phyloP scores from a whole-genome alignment of 2,113 vertebrate species.

The Tupaia tana region DNA sequence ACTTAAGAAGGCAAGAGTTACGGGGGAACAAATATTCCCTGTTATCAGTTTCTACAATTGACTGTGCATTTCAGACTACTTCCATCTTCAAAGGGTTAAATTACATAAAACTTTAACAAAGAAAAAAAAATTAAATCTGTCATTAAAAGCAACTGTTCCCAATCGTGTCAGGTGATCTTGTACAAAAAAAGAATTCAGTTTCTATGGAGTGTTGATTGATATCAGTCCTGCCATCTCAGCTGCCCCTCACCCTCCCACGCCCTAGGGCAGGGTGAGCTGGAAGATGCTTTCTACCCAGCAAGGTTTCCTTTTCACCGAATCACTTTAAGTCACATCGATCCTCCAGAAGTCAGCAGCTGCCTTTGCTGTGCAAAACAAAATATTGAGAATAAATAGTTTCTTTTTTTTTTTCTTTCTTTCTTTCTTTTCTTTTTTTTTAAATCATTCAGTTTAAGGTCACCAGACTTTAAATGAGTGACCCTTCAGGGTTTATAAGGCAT shows the following conservation, averaged over 20 bases:
- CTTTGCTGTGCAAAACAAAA: slow-evolving; percentile 99
- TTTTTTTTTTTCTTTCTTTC: slow-evolving; percentile 81
- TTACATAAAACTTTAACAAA: slow-evolving; percentile 88
- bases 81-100: slow-evolving; percentile 88
- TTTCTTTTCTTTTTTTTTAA: slow-evolving; percentile 84
- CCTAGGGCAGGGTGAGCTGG: slow-evolving; percentile 81
- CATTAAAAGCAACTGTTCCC: slow-evolving; percentile 89
- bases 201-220: slow-evolving; percentile 85
- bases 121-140: slow-evolving; percentile 86
- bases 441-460: slow-evolving; percentile 93
- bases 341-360: slow-evolving; percentile 96
- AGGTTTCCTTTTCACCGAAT: slow-evolving; percentile 86
- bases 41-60: slow-evolving; percentile 85
- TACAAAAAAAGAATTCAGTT: slow-evolving; percentile 83
- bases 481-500: slow-evolving; percentile 93
- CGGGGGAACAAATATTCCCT: slow-evolving; percentile 82
- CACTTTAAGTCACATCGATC: slow-evolving; percentile 87
- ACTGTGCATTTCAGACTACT: slow-evolving; percentile 87
- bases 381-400: slow-evolving; percentile 98
- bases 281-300: slow-evolving; percentile 87
- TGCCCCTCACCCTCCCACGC: slow-evolving; percentile 79
- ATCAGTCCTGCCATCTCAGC: slow-evolving; percentile 83
- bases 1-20: slow-evolving; percentile 88
- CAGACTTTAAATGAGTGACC: slow-evolving; percentile 90
- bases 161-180: slow-evolving; percentile 86